Percentiles rank a stretch among this genome's conserved stretches.
Evolutionary conservation across 2,888 invertebrate genomes (phyloP).

Genomic region (Lycocerus yunnanus): DNA sequence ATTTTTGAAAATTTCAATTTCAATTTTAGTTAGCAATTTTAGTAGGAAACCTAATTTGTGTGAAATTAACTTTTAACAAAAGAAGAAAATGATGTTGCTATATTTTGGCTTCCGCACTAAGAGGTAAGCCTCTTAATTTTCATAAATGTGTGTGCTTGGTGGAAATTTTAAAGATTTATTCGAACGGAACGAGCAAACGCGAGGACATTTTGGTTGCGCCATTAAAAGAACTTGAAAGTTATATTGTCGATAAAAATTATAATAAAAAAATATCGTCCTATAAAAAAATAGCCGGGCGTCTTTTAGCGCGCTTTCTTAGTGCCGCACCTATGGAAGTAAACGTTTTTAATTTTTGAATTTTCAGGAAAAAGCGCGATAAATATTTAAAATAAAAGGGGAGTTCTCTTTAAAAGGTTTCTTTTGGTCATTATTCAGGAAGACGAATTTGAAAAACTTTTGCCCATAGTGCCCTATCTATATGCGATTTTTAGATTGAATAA

Average conservation of each 20-base stretch:
- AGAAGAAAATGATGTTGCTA: not conserved
- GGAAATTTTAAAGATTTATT: not conserved
- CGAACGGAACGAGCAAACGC: not conserved
- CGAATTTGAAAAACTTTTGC: not conserved
- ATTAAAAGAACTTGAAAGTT: not conserved
- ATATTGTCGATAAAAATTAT: not conserved
- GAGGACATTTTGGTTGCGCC: not conserved
- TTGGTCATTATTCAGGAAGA: slow-evolving; percentile 8
- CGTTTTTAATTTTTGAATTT: not conserved
- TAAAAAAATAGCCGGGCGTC: not conserved
- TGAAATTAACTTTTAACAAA: slow-evolving; percentile 16
- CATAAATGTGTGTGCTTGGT: not conserved
- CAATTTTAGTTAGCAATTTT: not conserved
- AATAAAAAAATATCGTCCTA: not conserved
- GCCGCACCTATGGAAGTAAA: not conserved
- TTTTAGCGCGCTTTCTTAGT: not conserved
- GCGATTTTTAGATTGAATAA: not conserved
- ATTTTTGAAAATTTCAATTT: slow-evolving; percentile 6
- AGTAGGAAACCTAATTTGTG: slow-evolving; percentile 4
- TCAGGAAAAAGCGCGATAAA: slow-evolving; percentile 8
- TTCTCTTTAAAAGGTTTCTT: not conserved
- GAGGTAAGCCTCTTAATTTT: not conserved
- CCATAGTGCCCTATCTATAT: not conserved
- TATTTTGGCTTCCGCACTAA: not conserved
- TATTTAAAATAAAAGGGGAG: slow-evolving; percentile 9